phyloP scores from a whole-genome alignment of 2,888 invertebrate genomes.

The Drosophila histrio region DNA sequence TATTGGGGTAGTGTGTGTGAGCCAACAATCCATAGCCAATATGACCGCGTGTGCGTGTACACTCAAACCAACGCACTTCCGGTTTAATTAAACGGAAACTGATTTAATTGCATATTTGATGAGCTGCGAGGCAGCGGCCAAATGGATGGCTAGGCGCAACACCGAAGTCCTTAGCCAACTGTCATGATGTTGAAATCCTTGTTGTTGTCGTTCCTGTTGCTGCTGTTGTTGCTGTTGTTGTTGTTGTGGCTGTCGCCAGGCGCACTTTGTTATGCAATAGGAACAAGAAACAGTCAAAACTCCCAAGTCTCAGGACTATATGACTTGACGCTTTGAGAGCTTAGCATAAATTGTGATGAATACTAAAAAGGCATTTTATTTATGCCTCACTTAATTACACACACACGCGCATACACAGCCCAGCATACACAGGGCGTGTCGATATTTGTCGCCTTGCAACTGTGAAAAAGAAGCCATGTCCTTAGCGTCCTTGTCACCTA shows the following conservation, averaged over 20 bases:
- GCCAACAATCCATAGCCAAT: slow-evolving; percentile 27
- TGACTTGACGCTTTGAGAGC: slow-evolving; percentile 75
- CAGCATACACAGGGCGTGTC: slow-evolving; percentile 20
- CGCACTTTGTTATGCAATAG: slow-evolving; percentile 61
- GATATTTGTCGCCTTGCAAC: slow-evolving; percentile 40
- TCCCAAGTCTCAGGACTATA: slow-evolving; percentile 38
- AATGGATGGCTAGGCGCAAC: slow-evolving; percentile 58
- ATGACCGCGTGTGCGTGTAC: slow-evolving; percentile 18
- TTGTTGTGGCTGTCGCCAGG: slow-evolving; percentile 35
- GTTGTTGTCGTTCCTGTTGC: slow-evolving; percentile 9
- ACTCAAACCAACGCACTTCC: slow-evolving; percentile 77
- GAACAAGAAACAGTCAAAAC: slow-evolving; percentile 38
- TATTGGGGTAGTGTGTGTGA: not conserved
- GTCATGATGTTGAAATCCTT: slow-evolving; percentile 30
- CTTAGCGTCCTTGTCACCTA: slow-evolving; percentile 60
- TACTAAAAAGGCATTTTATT: slow-evolving; percentile 82
- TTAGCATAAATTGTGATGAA: slow-evolving; percentile 82
- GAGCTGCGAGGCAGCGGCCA: slow-evolving; percentile 70
- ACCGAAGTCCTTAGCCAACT: slow-evolving; percentile 20
- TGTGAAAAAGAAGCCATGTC: slow-evolving; percentile 44
- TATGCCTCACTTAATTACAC: slow-evolving; percentile 77
- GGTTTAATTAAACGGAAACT: slow-evolving; percentile 84
- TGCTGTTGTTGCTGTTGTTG: slow-evolving; percentile 19
- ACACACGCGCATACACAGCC: slow-evolving; percentile 32
- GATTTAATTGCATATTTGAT: slow-evolving; percentile 84